Evolutionary conservation across 2,888 invertebrate genomes (phyloP), one percentile per base, ranked within the genome.

Genomic region (Orthonevra nobilis): DNA sequence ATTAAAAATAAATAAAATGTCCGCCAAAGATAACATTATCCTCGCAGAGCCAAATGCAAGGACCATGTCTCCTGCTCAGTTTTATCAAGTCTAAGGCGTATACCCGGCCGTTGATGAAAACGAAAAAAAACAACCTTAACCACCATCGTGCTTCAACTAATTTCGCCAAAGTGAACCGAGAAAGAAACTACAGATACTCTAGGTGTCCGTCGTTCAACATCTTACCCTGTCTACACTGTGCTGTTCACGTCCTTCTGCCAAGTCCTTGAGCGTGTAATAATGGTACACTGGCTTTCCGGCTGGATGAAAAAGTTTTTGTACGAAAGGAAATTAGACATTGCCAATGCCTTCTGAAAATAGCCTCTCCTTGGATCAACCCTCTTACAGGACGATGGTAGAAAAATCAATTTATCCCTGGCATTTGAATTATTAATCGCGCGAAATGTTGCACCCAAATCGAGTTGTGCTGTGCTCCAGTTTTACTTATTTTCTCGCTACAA

Each of bases 361-460:
- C 30, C 9, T 36, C 15, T 36, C 15, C 19, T 3, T 3, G n/a
- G n/a, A n/a, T n/a, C n/a, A n/a, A n/a, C n/a, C n/a, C n/a, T n/a
- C n/a, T n/a, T n/a, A n/a, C 23, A 23, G 23, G 23, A 4, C 23
- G 23, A 23, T 23, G 23, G 23, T 23, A 23, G 3, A 5, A 52
- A 52, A 36, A 34, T 52, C 36, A 52, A 52, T 36, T 36, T 52
- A 19, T 52, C 23, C 20, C 9, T 14, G 20, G 23, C 32, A 50
- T 6, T n/a, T 52, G 14, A 52, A 52, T 52, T 52, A 52, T 52
- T 52, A 52, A 52, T 36, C 52, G 34, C 52, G 52, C 12, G 34
- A 52, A 52, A 34, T 52, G 20, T 52, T 52, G 52, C 52, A 52
- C 52, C 52, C 36, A 23, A 52, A 34, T 52, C 52, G 34, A 52